Conservation (phyloP, 2,888 invertebrate species). For the Exephanes ischioxanthus region DNA sequence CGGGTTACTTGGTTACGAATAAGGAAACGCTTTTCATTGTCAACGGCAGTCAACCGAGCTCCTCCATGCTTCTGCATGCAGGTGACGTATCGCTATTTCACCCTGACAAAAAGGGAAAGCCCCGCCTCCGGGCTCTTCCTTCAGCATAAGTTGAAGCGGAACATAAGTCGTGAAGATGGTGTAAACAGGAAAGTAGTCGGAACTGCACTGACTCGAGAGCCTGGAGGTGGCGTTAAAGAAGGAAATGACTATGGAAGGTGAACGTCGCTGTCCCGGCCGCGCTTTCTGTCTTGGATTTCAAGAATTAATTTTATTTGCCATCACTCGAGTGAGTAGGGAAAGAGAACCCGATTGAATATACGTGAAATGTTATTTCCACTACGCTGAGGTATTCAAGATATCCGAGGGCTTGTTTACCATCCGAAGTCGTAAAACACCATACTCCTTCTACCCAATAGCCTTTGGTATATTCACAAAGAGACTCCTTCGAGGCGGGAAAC, state of each 20-base stretch:
- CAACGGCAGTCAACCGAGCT: constrained; percentile 61
- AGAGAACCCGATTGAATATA: constrained; percentile 36
- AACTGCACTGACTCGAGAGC: constrained; percentile 31
- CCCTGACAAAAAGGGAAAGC: constrained; percentile 70
- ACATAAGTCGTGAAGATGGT: constrained; percentile 31
- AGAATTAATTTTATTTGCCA: constrained; percentile 61
- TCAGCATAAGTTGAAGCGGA: neutral
- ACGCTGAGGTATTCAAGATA: constrained; percentile 21
- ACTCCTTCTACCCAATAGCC: neutral
- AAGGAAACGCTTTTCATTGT: constrained; percentile 55
- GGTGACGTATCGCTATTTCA: constrained; percentile 69
- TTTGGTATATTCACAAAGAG: neutral
- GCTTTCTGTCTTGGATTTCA: constrained; percentile 62
- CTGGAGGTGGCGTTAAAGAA: constrained; percentile 50
- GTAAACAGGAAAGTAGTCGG: constrained; percentile 34
- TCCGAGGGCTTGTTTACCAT: constrained; percentile 13
- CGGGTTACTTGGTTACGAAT: constrained; percentile 13
- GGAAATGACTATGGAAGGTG: constrained; percentile 55
- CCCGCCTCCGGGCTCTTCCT: neutral
- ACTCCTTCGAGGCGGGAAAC: neutral
- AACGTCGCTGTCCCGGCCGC: constrained; percentile 50
- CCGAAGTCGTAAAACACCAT: neutral
- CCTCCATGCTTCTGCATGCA: constrained; percentile 47
- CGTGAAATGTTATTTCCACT: neutral
- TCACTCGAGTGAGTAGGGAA: neutral